These are phyloP conservation scores for Drosophila birchii DNA, from an alignment of 2,888 invertebrate genomes.

Conservation along the genomic window DNA sequence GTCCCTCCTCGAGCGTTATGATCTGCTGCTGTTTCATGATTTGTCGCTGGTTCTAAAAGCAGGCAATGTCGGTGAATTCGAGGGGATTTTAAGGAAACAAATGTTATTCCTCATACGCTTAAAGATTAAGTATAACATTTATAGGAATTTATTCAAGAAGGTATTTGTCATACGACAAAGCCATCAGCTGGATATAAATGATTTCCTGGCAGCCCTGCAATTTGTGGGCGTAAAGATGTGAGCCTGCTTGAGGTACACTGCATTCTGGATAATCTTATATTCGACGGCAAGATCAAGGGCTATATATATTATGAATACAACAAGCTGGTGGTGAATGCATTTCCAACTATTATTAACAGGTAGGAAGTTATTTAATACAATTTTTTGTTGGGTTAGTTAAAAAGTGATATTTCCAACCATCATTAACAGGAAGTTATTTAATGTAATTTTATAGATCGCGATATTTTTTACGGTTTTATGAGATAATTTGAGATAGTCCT, in stretches of 20 bases:
- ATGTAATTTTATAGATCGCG: no score
- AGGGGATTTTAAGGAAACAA: background rate
- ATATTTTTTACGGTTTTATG: no score
- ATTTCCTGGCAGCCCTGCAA: background rate
- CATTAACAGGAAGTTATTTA: no score
- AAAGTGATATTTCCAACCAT: no score
- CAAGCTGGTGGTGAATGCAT: background rate
- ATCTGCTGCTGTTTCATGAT: background rate
- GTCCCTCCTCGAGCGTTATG: background rate
- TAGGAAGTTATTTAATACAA: background rate
- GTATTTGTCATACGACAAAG: background rate
- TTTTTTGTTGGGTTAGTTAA: no score
- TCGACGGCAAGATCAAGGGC: background rate
- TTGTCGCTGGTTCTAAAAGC: background rate
- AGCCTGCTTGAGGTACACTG: background rate
- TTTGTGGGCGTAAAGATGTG: background rate
- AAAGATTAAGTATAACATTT: background rate
- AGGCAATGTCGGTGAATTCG: background rate
- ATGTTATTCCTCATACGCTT: background rate
- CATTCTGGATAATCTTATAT: background rate
- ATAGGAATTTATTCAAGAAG: background rate
- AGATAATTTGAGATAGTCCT: no score
- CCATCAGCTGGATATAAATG: background rate
- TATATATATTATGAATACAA: background rate
- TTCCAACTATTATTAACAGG: background rate